These are phyloP conservation scores for Asteroscopus sphinx DNA, from an alignment of 2,888 invertebrate species.

Conservation along the genomic window DNA sequence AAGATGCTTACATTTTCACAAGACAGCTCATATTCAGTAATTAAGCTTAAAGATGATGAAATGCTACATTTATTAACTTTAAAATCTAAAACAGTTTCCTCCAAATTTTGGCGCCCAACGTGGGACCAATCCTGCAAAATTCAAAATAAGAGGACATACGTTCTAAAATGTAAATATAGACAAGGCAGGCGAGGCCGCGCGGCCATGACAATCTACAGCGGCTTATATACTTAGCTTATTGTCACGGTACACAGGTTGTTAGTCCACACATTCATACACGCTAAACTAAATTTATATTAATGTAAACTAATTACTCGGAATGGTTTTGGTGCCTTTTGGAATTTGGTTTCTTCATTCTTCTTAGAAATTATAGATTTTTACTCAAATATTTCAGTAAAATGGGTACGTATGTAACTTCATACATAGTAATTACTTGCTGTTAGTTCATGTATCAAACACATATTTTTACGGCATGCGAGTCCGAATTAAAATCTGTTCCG, in stretches of 20 bases:
- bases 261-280: slow-evolving; percentile 84
- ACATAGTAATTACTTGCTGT: too few relatives aligned
- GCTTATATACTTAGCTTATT: slow-evolving; percentile 84
- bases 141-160: slow-evolving; percentile 41
- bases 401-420: too few relatives aligned
- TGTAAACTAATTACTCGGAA: slow-evolving; percentile 51
- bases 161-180: slow-evolving; percentile 55
- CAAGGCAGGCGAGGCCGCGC: slow-evolving; percentile 52
- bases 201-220: slow-evolving; percentile 74
- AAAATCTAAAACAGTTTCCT: slow-evolving; percentile 23
- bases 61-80: not conserved
- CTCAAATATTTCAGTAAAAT: not conserved
- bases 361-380: not conserved
- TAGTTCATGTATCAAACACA: too few relatives aligned
- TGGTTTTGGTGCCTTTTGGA: slow-evolving; percentile 36
- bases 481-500: not conserved
- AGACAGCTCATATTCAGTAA: not conserved
- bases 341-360: not conserved
- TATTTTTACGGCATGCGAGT: not conserved
- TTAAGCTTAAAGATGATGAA: too few relatives aligned
- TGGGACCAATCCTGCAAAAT: slow-evolving; percentile 27
- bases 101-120: slow-evolving; percentile 41
- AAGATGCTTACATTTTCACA: not conserved
- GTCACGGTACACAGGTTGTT: slow-evolving; percentile 84
- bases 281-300: slow-evolving; percentile 67